Base-by-base conservation (phyloP, 2,888 invertebrate species). In the Pherbina coryleti region DNA sequence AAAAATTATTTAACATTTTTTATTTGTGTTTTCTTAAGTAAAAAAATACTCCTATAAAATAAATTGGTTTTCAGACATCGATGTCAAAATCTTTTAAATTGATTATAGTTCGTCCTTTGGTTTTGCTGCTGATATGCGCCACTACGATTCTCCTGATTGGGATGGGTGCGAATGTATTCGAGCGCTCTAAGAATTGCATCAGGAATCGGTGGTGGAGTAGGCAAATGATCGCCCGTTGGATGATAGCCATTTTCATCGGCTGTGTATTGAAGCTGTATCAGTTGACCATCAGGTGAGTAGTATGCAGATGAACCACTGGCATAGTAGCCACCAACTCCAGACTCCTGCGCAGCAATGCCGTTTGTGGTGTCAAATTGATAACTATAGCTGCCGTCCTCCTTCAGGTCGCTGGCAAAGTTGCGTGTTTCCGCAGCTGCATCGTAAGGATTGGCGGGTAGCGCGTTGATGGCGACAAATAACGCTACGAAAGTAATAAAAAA, bases 161-260 rank as follows among this genome's bases (percentile, higher is more conserved):
- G 89, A 83, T 89, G 88, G 19, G 86, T 85, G 77, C 85, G 86
- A 81, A 88, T 89, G 77, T 87, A 89, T 76, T 88, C 87, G 79
- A 89, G 82, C 17, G 89, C 78, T 72, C 83, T 85, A 3, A 88
- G 82, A 37, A 89, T 89, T 22, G 85, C 86, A 37, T 77, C 83
- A 70, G 89, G 89, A 79, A 87, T 86, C 75, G 90, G 89, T 69
- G 90, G 89, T 1, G 90, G 86, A 3, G 88, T 91, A 44, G 89
- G 90, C 79, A 89, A 82, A 84, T 89, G 88, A 9, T 85, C 86
- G 75, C 89, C 92, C 83, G 85, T 83, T 4, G 92, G 90, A 53
- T 90, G 90, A 90, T 89, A 92, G 80, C 93, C 93, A 82, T 91
- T 90, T 83, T 91, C 92, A 88, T 93, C 88, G 81, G 93, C 93